Evolutionary conservation across 2,797 vertebrate genomes (phyloP).

Genomic region (Ceryle rudis): DNA sequence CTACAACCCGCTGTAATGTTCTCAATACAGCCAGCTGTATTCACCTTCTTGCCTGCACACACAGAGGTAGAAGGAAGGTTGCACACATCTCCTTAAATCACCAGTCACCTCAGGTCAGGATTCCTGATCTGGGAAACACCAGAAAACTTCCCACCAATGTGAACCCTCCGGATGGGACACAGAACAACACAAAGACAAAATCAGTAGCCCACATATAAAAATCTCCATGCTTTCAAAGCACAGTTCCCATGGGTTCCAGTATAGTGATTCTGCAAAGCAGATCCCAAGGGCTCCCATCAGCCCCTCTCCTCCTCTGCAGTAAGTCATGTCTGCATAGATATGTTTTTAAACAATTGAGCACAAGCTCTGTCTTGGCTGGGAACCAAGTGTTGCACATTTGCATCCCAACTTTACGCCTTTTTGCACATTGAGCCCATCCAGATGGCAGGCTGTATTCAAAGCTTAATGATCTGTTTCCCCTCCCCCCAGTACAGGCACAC

Average conservation of each 20-base stretch:
- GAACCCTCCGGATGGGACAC: not conserved
- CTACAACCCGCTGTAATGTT: not conserved
- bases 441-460: conserved; percentile 32
- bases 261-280: not conserved
- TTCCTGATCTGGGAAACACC: not conserved
- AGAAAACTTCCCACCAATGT: not conserved
- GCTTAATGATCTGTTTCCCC: conserved; percentile 48
- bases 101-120: not conserved
- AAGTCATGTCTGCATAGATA: not conserved
- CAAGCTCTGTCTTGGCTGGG: conserved; percentile 32
- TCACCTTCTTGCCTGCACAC: not conserved
- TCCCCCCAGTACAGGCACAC: not conserved
- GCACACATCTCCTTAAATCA: not conserved
- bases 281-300: not conserved
- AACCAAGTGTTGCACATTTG: conserved; percentile 40
- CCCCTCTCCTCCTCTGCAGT: not conserved
- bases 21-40: not conserved
- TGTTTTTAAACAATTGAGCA: conserved; percentile 49
- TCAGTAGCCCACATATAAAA: not conserved
- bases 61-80: not conserved
- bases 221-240: not conserved
- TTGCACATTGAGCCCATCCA: conserved; percentile 25
- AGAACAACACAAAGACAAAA: not conserved
- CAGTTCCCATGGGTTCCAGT: not conserved
- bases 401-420: conserved; percentile 53